Conservation (phyloP, 1,140 invertebrate species). For the Rhagoletis pomonella region DNA sequence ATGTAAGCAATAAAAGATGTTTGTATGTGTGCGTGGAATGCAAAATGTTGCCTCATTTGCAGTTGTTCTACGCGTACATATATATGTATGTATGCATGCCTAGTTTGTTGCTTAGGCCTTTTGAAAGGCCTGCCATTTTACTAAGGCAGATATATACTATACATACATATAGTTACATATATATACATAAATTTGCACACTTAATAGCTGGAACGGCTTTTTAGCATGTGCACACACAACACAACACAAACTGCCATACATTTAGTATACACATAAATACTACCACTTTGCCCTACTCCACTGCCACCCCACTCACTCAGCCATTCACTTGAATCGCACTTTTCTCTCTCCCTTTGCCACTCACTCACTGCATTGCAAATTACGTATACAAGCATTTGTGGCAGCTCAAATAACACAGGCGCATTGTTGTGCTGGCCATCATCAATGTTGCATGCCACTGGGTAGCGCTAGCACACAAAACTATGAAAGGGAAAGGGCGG, state of each 20-base stretch:
- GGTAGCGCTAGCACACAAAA: not conserved
- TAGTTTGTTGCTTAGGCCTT: not conserved
- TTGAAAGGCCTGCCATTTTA: constrained; percentile 42
- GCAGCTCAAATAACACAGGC: constrained; percentile 17
- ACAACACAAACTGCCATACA: not conserved
- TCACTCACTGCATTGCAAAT: not conserved
- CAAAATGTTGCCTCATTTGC: constrained; percentile 23
- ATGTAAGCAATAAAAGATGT: not conserved
- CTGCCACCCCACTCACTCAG: too few species aligned
- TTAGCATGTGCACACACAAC: constrained; percentile 4
- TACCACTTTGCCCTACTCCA: too few species aligned
- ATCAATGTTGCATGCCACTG: constrained; percentile 37
- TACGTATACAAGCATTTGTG: constrained; percentile 10
- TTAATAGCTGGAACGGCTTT: constrained; percentile 17
- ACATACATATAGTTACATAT: not conserved
- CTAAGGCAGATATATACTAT: not conserved
- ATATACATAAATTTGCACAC: not conserved
- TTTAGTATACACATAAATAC: not conserved
- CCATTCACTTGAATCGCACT: too few species aligned
- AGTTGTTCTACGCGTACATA: not conserved
- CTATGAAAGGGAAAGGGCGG: not conserved
- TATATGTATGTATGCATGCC: not conserved
- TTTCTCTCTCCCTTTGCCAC: not conserved
- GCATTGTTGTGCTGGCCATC: not conserved
- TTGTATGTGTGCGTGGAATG: not conserved